phyloP scores from a whole-genome alignment of 2,113 vertebrate species.

The Catharus fuscescens region DNA sequence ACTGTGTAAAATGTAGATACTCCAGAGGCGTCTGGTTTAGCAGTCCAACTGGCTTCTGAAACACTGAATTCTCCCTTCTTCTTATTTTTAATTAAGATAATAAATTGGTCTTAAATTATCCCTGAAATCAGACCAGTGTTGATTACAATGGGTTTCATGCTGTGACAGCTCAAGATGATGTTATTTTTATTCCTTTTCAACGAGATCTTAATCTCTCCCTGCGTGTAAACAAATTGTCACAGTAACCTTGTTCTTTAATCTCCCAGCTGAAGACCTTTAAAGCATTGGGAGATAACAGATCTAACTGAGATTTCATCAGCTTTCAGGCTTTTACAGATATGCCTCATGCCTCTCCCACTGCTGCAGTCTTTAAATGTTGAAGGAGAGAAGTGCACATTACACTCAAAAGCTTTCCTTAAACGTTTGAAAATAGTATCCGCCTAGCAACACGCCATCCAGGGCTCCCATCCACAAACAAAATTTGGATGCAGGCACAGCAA shows the following conservation, averaged over 20 bases:
- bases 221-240: slow-evolving; percentile 87
- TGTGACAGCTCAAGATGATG: slow-evolving; percentile 91
- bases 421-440: slow-evolving; percentile 57
- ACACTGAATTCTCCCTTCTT: slow-evolving; percentile 68
- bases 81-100: slow-evolving; percentile 93
- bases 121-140: slow-evolving; percentile 99
- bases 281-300: slow-evolving; percentile 82
- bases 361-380: slow-evolving; percentile 66
- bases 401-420: slow-evolving; percentile 58
- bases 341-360: slow-evolving; percentile 53
- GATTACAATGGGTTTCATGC: slow-evolving; percentile 96
- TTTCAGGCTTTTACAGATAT: slow-evolving; percentile 65
- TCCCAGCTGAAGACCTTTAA: slow-evolving; percentile 80
- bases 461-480: neutral
- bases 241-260: slow-evolving; percentile 86
- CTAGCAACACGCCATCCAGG: neutral
- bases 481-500: neutral
- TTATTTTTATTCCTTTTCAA: slow-evolving; percentile 89
- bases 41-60: slow-evolving; percentile 68
- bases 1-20: neutral
- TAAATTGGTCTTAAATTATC: slow-evolving; percentile 99
- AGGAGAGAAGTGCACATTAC: slow-evolving; percentile 68
- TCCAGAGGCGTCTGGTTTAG: slow-evolving; percentile 31
- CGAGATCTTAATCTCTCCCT: slow-evolving; percentile 87
- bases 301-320: slow-evolving; percentile 78